Conservation (phyloP, 2,113 vertebrate species). For the Heliornis fulica region DNA sequence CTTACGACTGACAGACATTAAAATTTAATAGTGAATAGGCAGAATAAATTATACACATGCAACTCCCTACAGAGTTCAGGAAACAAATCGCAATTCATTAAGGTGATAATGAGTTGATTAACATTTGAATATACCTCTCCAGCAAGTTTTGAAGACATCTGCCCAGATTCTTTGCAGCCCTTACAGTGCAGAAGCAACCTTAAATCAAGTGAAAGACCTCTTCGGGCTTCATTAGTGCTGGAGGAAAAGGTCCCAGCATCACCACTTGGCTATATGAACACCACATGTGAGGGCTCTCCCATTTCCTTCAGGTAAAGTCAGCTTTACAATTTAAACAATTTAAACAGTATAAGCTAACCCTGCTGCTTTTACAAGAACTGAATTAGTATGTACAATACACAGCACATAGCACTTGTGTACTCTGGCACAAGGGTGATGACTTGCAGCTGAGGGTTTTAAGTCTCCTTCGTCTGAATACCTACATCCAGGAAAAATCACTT, state of each 20-base stretch:
- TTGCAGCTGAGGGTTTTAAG: background rate
- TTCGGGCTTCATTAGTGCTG: background rate
- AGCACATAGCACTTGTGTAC: background rate
- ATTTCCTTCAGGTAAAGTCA: background rate
- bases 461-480: background rate
- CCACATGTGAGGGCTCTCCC: background rate
- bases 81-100: constrained; percentile 58
- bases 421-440: background rate
- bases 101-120: constrained; percentile 57
- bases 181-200: background rate
- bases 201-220: background rate
- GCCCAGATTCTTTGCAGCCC: background rate
- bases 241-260: background rate
- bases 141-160: constrained; percentile 20
- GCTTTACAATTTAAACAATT: too few species aligned
- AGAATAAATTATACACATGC: constrained; percentile 21
- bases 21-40: constrained; percentile 2
- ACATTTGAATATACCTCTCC: constrained; percentile 30
- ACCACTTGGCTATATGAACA: background rate
- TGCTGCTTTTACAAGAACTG: background rate
- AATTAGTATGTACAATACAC: background rate
- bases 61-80: constrained; percentile 45
- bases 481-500: background rate
- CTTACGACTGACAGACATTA: constrained; percentile 23
- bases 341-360: background rate